Evolutionary conservation across 2,888 invertebrate species (phyloP), one percentile per base, ranked within the genome.

Genomic region (Parnassius smintheus): DNA sequence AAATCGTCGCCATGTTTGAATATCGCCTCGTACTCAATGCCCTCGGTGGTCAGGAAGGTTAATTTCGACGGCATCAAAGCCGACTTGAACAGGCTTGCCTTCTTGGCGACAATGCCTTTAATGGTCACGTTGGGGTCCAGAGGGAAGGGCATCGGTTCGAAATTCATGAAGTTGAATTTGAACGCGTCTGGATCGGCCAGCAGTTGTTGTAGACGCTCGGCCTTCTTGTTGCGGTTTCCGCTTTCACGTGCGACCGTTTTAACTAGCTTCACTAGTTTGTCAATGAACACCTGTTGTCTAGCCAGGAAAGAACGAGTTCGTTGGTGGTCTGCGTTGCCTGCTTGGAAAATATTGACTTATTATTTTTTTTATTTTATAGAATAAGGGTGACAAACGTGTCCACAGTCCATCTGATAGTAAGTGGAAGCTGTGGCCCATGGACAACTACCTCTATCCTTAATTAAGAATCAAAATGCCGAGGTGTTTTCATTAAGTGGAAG

Each of bases 1-100:
- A 99, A 87, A 82, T 99, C 99, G 85, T 99, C 99, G 1, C 99
- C 99, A 75, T 98, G 96, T 83, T 99, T 99, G 84, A 99, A 99
- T 66, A 99, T 99, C 0, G 98, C 97, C 13, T 97, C 96, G 84
- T 99, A 99, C 76, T 97, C 96, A 46, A 94, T 93, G 49, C 95
- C 95, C 64, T 95, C 94, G 0, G 95, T 94, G 0, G 97, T 97
- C 12, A 96, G 89, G 82, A 99, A 99, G 0, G 98, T 96, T 55
- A 99, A 90, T 79, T 94, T 94, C 12, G 97, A 97, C 2, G 99
- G 99, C 98, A 98, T 99, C 61, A 98, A 91, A 0, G 98, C 97
- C 45, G 98, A 99, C 84, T 99, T 99, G 88, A 99, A 99, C 1
- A 99, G 92, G 54, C 96, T 96, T 0, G 98, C 98, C 74, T 97